Base-by-base conservation (phyloP, 2,888 invertebrate genomes). In the Adelphocoris suturalis region DNA sequence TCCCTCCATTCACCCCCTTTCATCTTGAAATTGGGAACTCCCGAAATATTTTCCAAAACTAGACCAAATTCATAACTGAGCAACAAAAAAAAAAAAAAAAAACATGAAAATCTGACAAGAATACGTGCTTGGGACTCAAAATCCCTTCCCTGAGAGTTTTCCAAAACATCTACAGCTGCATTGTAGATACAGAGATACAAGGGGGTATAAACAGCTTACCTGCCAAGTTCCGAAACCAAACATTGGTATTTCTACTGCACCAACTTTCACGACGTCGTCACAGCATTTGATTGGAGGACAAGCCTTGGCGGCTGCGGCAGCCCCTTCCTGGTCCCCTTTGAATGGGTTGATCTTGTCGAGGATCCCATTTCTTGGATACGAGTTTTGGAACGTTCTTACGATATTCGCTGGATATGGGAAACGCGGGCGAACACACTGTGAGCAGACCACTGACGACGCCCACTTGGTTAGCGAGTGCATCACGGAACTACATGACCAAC, bases 191-290 rank as follows among this genome's bases (percentile, higher is more conserved):
- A 2, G 37, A 7, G 3, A 37, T 37, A 2, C 37, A 4, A 7
- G 37, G 37, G 7, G 7, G 3, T 4, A 37, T 52, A 2, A 68
- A 19, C 68, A 68, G 57, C 68, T 19, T n/a, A 86, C 86, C 86
- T 86, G 86, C 86, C 86, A 86, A 19, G 86, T 86, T 23, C 86
- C 86, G 48, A 47, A 75, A 19, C 86, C 86, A 28, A 68, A 86
- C 86, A 86, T 86, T 2, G 86, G 86, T 37, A 86, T 86, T 47
- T 86, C 75, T 4, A 75, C 47, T n/a, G 68, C 46, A 16, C 86
- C 86, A 16, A 86, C 86, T 37, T 68, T 46, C 27, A 86, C 75
- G 48, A 52, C 52, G 16, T 86, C 86, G 68, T 86, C 86, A 76
- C 86, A 86, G 16, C 23, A 75, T 19, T 86, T n/a, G 86, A 86